Conservation (phyloP, 2,888 invertebrate genomes). For the Salpingus planirostris region DNA sequence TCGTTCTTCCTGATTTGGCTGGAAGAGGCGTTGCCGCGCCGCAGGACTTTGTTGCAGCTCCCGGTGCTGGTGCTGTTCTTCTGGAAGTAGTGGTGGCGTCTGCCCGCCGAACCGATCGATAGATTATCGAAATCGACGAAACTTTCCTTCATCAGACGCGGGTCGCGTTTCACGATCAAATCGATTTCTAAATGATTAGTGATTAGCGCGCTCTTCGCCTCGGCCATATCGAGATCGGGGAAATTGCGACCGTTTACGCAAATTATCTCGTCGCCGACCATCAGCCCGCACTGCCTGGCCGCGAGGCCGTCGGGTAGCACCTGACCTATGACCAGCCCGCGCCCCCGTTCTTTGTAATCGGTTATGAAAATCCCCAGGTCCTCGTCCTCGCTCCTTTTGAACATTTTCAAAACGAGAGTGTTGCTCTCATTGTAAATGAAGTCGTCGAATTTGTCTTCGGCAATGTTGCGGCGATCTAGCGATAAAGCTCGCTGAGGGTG, state of each 20-base stretch:
- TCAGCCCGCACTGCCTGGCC: slow-evolving; percentile 76
- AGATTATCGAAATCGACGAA: slow-evolving; percentile 59
- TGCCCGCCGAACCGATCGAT: slow-evolving; percentile 25
- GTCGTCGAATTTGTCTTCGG: no score
- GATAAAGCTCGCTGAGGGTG: slow-evolving; percentile 47
- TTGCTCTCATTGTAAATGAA: slow-evolving; percentile 12
- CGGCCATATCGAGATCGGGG: slow-evolving; percentile 61
- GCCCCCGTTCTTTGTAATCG: slow-evolving; percentile 52
- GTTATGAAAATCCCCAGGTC: slow-evolving; percentile 66
- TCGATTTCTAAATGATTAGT: slow-evolving; percentile 56
- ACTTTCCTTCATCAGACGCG: slow-evolving; percentile 56
- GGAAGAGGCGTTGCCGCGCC: slow-evolving; percentile 5
- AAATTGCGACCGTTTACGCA: slow-evolving; percentile 82
- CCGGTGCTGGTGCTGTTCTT: slow-evolving; percentile 52
- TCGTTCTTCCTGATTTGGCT: slow-evolving; percentile 31
- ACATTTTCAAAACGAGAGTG: slow-evolving; percentile 40
- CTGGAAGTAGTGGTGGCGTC: slow-evolving; percentile 50
- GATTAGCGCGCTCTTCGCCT: slow-evolving; percentile 57
- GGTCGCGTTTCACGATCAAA: slow-evolving; percentile 47
- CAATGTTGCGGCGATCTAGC: slow-evolving; percentile 47
- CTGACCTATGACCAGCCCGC: slow-evolving; percentile 61
- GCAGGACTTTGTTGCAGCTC: slow-evolving; percentile 44
- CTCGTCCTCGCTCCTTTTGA: slow-evolving; percentile 49
- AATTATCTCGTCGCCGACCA: slow-evolving; percentile 87
- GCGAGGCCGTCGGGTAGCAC: slow-evolving; percentile 62